A percentile compares a stretch with the other conserved stretches of the same genome.
Conservation (phyloP, 1,140 invertebrate genomes). For the Tetranychus cinnabarinus region DNA sequence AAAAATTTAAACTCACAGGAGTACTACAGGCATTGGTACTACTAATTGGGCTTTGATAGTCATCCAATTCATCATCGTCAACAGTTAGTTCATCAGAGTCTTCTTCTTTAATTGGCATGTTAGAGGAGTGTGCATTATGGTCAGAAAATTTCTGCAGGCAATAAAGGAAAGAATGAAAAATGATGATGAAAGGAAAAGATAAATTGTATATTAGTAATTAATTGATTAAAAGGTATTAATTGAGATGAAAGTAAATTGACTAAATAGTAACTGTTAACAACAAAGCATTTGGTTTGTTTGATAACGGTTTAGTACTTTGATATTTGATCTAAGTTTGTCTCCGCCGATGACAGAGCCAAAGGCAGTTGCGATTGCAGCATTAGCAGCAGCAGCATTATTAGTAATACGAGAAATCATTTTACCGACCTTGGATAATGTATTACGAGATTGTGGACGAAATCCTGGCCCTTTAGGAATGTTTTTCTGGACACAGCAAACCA, state of each 20-base stretch:
- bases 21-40: background rate
- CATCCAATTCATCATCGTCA: background rate
- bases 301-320: background rate
- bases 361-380: background rate
- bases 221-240: background rate
- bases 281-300: background rate
- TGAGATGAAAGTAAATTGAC: background rate
- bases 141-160: background rate
- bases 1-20: background rate
- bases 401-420: background rate
- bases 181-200: background rate
- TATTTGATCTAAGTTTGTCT: background rate
- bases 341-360: background rate
- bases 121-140: background rate
- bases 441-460: conserved; percentile 61
- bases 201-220: background rate
- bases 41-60: background rate
- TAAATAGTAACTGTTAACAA: background rate
- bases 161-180: background rate
- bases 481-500: conserved; percentile 82
- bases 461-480: conserved; percentile 76
- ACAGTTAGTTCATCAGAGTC: conserved; percentile 1
- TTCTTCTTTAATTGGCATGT: conserved; percentile 7
- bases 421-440: background rate
- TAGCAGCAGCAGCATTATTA: background rate